Percentiles rank a stretch among this genome's conserved stretches.
phyloP scores from a whole-genome alignment of 2,113 vertebrate species.

The Brachyhypopomus occidentalis region DNA sequence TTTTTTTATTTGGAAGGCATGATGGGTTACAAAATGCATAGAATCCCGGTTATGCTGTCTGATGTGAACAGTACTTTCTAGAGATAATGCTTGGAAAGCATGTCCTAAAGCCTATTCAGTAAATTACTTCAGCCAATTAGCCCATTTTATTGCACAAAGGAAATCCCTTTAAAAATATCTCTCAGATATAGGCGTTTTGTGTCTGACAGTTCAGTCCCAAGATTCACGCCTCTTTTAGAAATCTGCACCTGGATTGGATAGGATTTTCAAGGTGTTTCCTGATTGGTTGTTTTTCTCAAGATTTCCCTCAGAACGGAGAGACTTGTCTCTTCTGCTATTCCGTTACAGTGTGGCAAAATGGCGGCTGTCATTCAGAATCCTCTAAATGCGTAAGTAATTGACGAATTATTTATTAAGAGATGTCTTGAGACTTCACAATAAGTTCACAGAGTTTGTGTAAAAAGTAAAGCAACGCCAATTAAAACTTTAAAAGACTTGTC shows the following conservation, averaged over 20 bases:
- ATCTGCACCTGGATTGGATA: constrained; percentile 75
- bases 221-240: constrained; percentile 75
- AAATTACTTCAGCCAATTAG: constrained; percentile 62
- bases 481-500: not conserved
- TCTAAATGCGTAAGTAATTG: constrained; percentile 98
- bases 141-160: constrained; percentile 77
- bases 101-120: not conserved
- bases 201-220: constrained; percentile 93
- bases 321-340: constrained; percentile 86
- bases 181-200: constrained; percentile 55
- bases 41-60: not conserved
- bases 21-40: not conserved
- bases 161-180: constrained; percentile 85
- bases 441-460: not conserved
- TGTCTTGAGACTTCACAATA: not conserved
- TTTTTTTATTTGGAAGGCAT: not conserved
- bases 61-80: constrained; percentile 4
- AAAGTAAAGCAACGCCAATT: not conserved
- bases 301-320: constrained; percentile 82
- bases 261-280: constrained; percentile 72
- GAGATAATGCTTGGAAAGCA: not conserved
- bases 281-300: constrained; percentile 82
- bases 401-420: constrained; percentile 51
- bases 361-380: constrained; percentile 99
- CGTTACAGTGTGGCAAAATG: constrained; percentile 99